Base-by-base conservation (phyloP, 2,888 invertebrate species). In the Sphinx pinastri region DNA sequence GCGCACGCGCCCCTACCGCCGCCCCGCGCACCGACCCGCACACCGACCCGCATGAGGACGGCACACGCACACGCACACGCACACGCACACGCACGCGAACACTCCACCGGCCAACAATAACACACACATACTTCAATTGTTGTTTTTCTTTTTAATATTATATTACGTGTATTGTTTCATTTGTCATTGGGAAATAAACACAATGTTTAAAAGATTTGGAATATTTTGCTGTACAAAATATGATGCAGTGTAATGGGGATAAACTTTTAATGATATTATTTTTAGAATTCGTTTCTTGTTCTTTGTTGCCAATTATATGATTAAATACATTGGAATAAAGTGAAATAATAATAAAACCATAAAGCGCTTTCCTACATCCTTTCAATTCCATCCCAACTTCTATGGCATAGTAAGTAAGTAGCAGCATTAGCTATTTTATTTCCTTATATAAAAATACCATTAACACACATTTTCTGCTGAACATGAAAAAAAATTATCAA, bases 1-100 rank as follows among this genome's bases (percentile, higher is more conserved):
- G 7, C 5, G 74, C 72, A 69, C 74, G 31, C 74, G 70, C 16
- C 71, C 69, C 67, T 72, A 68, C 70, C 71, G 69, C 67, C 71
- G 70, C 59, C 59, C 72, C 70, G 59, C 70, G 70, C 71, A 71
- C 72, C 49, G 71, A 51, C 60, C 63, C 13, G 38, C 49, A 10
- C 71, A 71, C 72, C 49, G 71, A 51, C 60, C 63, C 13, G 38
- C 49, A 10, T 25, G n/a, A 45, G 14, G 57, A 57, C 25, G 19
- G 25, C 12, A 16, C 16, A 16, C 60, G 7, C n/a, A 47, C 31
- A 25, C 57, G 10, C 58, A 25, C 49, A 47, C n/a, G 8, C 49
- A 25, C 58, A 47, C 68, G 7, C 5, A 25, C 51, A 49, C 31
- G 14, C 31, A n/a, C 68, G 31, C 31, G 52, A 52, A 11, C 14